Conservation (phyloP, 2,113 vertebrate genomes). For the Pardalotus punctatus region DNA sequence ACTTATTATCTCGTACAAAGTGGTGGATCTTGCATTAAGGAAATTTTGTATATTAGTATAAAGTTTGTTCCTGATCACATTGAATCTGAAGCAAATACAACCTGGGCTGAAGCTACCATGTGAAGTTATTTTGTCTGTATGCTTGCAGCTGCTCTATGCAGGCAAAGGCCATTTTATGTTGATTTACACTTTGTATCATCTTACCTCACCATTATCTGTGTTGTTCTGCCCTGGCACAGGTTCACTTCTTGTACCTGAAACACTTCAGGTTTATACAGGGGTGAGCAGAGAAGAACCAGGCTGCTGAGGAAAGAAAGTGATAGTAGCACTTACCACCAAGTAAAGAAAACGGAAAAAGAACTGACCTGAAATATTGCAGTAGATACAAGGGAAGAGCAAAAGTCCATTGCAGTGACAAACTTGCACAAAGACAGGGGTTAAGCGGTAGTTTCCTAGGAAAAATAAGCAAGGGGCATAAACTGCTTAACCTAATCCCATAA, state of each 20-base stretch:
- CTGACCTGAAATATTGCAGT: background rate
- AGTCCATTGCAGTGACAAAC: background rate
- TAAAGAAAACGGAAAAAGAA: background rate
- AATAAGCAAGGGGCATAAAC: background rate
- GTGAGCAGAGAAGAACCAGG: background rate
- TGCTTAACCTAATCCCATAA: constrained; percentile 19
- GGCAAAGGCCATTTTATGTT: background rate
- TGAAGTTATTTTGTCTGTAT: background rate
- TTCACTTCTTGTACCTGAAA: background rate
- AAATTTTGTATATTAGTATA: background rate
- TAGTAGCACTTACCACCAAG: background rate
- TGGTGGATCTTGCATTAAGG: background rate
- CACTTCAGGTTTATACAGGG: background rate
- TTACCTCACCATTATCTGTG: background rate
- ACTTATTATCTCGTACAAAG: background rate
- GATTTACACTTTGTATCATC: background rate
- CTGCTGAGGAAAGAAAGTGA: background rate
- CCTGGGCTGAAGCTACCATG: fast-evolving
- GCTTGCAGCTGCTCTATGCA: background rate
- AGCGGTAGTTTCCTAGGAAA: constrained; percentile 6
- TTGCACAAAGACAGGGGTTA: background rate
- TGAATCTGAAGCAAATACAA: background rate
- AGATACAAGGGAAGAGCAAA: background rate
- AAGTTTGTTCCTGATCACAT: background rate
- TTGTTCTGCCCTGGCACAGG: background rate